Percentiles rank a stretch among this genome's conserved stretches.
Conservation (phyloP, 2,797 vertebrate genomes). For the Margarornis squamiger region DNA sequence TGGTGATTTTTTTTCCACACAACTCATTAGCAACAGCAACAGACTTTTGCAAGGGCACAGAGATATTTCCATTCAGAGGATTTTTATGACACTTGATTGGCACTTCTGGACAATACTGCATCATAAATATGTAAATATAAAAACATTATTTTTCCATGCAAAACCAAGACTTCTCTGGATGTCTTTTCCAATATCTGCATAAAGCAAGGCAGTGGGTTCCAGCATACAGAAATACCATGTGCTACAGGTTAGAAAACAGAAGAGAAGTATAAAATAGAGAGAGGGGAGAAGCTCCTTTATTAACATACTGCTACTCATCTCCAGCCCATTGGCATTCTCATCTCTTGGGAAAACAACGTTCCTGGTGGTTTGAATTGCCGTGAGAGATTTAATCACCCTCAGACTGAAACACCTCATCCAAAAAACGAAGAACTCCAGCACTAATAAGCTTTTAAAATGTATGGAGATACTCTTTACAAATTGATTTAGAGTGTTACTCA, state of each 20-base stretch:
- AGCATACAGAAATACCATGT: not conserved
- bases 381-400: not conserved
- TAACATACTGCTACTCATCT: not conserved
- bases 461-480: not conserved
- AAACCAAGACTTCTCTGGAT: not conserved
- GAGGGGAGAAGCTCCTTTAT: not conserved
- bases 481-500: not conserved
- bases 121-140: not conserved
- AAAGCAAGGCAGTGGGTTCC: not conserved
- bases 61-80: not conserved
- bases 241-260: not conserved
- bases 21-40: constrained; percentile 4
- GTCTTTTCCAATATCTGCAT: not conserved
- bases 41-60: not conserved
- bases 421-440: not conserved
- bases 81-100: constrained; percentile 4
- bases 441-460: not conserved
- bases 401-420: not conserved
- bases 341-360: not conserved
- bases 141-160: not conserved
- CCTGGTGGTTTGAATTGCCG: not conserved
- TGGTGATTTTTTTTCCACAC: not conserved
- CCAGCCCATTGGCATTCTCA: not conserved
- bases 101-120: not conserved
- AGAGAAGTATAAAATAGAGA: not conserved